These are phyloP conservation scores for Scaptomyza hsui DNA, from an alignment of 1,140 invertebrate species.

Conservation along the genomic window DNA sequence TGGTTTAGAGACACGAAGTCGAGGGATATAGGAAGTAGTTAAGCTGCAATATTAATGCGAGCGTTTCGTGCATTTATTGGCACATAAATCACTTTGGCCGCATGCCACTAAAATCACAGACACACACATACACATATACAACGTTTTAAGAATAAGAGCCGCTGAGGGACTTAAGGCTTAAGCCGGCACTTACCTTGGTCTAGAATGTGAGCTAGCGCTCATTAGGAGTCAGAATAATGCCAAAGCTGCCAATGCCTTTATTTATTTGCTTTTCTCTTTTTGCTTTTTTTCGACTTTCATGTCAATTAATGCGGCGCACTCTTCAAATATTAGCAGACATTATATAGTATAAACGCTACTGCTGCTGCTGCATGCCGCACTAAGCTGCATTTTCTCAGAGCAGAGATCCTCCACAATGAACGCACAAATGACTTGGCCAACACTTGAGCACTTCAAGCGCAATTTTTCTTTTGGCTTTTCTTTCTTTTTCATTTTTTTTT, in stretches of 20 bases:
- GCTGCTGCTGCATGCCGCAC: constrained; percentile 31
- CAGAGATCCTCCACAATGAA: constrained; percentile 64
- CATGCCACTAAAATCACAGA: constrained; percentile 61
- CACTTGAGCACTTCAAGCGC: constrained; percentile 63
- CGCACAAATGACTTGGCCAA: constrained; percentile 74
- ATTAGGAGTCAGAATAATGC: constrained; percentile 34
- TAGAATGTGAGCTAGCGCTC: constrained; percentile 23
- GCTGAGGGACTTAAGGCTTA: constrained; percentile 39
- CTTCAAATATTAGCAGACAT: constrained; percentile 82
- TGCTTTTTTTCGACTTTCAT: constrained; percentile 51
- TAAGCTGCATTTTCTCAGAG: constrained; percentile 43
- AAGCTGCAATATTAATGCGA: constrained; percentile 70
- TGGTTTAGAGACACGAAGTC: constrained; percentile 5
- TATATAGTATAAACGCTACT: constrained; percentile 43
- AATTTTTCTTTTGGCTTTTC: constrained; percentile 5
- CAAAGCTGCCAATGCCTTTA: constrained; percentile 41
- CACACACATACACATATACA: constrained; percentile 4
- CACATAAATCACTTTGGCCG: constrained; percentile 67
- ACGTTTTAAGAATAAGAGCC: neutral
- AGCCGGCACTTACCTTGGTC: constrained; percentile 54
- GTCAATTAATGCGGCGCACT: constrained; percentile 79
- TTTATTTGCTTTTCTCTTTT: constrained; percentile 21
- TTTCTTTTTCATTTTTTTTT: constrained; percentile 3
- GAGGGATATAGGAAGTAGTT: constrained; percentile 12
- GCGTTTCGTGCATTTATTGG: constrained; percentile 72